phyloP scores from a whole-genome alignment of 2,113 vertebrate genomes.

The Melanostigma gelatinosum region DNA sequence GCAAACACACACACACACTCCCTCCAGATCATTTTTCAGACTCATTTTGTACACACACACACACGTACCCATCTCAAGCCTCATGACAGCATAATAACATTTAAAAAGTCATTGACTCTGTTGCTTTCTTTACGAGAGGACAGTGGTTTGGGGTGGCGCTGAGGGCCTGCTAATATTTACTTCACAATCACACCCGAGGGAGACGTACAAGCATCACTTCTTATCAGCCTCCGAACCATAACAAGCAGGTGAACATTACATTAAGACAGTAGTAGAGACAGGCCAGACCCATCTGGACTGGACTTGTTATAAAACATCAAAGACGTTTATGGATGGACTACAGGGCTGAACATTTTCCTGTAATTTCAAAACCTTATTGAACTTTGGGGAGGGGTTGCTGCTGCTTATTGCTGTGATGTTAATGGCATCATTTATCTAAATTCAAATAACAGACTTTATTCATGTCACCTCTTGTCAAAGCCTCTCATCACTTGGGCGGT shows the following conservation, averaged over 20 bases:
- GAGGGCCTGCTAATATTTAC: constrained; percentile 79
- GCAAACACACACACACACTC: constrained; percentile 63
- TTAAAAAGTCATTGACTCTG: constrained; percentile 82
- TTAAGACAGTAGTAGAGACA: constrained; percentile 65
- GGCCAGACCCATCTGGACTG: constrained; percentile 59
- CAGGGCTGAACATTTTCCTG: constrained; percentile 49
- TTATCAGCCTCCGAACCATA: constrained; percentile 79
- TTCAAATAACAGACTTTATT: constrained; percentile 53
- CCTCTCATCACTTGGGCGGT: constrained; percentile 12
- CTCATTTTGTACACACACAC: constrained; percentile 89
- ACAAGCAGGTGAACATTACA: constrained; percentile 77
- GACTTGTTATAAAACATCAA: constrained; percentile 66
- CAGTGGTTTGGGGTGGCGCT: constrained; percentile 73
- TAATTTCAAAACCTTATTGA: constrained; percentile 62
- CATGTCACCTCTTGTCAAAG: constrained; percentile 44
- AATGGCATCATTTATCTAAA: constrained; percentile 46
- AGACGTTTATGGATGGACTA: constrained; percentile 58
- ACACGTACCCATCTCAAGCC: constrained; percentile 79
- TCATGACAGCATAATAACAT: constrained; percentile 82
- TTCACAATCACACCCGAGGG: constrained; percentile 74
- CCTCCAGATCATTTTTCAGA: constrained; percentile 94
- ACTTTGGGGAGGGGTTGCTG: constrained; percentile 37
- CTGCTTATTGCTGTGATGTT: constrained; percentile 25
- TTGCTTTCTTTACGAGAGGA: constrained; percentile 80
- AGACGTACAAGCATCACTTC: constrained; percentile 79